Base-by-base conservation (phyloP, 2,888 invertebrate species). In the Caenorhabditis sp. region DNA sequence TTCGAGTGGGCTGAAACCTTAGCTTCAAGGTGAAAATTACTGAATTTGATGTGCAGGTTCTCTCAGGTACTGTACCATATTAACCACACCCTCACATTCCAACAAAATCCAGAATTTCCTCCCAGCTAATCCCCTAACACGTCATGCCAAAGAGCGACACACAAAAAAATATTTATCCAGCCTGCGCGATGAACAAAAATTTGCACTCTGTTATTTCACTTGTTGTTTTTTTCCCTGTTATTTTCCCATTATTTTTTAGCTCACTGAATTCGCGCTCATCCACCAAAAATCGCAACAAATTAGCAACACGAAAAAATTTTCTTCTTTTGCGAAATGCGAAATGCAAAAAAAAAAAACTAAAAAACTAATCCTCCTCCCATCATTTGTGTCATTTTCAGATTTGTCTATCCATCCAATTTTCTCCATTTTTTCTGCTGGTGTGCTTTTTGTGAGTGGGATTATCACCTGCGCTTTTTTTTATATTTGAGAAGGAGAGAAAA, bases 271-370 rank as follows among this genome's bases (percentile, higher is more conserved):
- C 10, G 5, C 4, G 31, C 31, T 31, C 31, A 43, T 43, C 43
- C 43, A 43, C 43, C 43, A 38, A 54, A 63, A 56, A 12, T 38
- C 25, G 43, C 20, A n/a, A 63, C 43, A 63, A 63, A 25, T 43
- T 38, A n/a, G 12, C 54, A 43, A 60, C 27, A 52, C 49, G 31
- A n/a, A n/a, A n/a, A n/a, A n/a, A n/a, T n/a, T n/a, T n/a, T 36
- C 43, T 17, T 17, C 3, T 43, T 43, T 43, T 43, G 31, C 20
- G 60, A 43, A 49, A 57, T 49, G 20, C 43, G 5, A 43, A 17
- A 8, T 54, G n/a, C n/a, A n/a, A n/a, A n/a, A n/a, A 20, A 12
- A 12, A 54, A 23, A 54, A 20, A 54, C 14, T 8, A 54, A 54
- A n/a, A 52, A n/a, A 52, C 52, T 52, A 52, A 52, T 52, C 52